phyloP scores from a whole-genome alignment of 2,888 invertebrate genomes.

The Augiades crinisus region DNA sequence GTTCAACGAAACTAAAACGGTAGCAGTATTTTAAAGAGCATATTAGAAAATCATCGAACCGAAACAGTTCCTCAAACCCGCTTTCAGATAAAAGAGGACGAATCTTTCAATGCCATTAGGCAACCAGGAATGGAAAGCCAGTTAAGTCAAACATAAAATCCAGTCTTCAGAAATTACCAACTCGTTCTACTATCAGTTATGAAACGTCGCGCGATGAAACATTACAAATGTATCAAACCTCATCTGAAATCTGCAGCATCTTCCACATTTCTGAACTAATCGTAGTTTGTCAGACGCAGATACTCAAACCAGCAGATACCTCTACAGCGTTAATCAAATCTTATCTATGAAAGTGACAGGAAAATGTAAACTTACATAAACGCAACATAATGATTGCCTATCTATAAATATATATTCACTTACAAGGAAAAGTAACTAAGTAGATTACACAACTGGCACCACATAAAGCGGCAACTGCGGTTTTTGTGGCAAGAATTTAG shows the following conservation, averaged over 20 bases:
- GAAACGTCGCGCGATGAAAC: no score
- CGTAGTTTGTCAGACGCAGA: no score
- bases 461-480: slow-evolving; percentile 34
- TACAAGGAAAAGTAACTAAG: slow-evolving; percentile 32
- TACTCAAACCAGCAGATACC: no score
- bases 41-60: slow-evolving; percentile 11
- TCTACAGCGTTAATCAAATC: no score
- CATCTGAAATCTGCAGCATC: no score
- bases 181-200: neutral
- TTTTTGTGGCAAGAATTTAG: slow-evolving; percentile 20
- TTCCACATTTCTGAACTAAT: no score
- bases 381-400: no score
- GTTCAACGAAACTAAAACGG: neutral
- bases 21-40: slow-evolving; percentile 5
- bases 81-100: slow-evolving; percentile 13
- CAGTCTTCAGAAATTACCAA: slow-evolving; percentile 21
- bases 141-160: slow-evolving; percentile 24
- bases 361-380: no score
- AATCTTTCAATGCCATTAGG: slow-evolving; percentile 26
- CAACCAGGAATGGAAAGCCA: slow-evolving; percentile 21
- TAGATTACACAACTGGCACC: slow-evolving; percentile 34
- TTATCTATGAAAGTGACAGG: no score
- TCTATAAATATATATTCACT: no score
- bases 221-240: no score
- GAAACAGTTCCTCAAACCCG: slow-evolving; percentile 13